Base-by-base conservation (phyloP, 1,140 invertebrate genomes). In the Stratiolaelaps scimitus region DNA sequence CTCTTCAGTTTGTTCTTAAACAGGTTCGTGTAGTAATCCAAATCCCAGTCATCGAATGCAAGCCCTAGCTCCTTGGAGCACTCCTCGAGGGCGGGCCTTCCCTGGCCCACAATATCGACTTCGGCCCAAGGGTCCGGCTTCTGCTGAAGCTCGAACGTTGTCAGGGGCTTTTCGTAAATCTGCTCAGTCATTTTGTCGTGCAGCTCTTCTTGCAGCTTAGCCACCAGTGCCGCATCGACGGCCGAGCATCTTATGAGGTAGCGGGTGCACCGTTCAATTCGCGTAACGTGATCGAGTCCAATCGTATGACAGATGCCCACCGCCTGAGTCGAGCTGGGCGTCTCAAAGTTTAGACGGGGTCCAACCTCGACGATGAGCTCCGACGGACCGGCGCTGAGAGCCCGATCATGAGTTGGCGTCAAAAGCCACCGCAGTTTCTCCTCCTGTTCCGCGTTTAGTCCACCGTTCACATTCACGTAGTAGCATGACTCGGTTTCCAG, bases 261-360 rank as follows among this genome's bases (percentile, higher is more conserved):
- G 67, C 89, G 81, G 1, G 79, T 83, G 0, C 88, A 87, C 20
- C 81, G 76, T 80, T 97, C 92, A 64, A 97, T 77, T 64, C 92
- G 81, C 1, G 75, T 80, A 1, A 95, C 78, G 74, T 83, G 80
- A 26, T 45, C 66, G 6, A 94, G 74, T 7, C 86, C 84, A 64
- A 92, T 80, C 68, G 88, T 86, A 69, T 85, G 81, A 75, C 88
- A 93, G 69, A 97, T 94, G 30, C 91, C 90, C 2, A 95, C 87
- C 64, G 89, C 88, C 78, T 97, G 96, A 68, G 88, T 93, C 1
- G 90, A 95, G 73, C 90, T 90, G 0, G 92, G 83, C 44, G 92
- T 94, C 10, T 88, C 92, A 75, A 94, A 94, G 76, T 92, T 94
- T 67, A 92, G 82, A 73, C 89, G 75, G 45, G 78, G 78, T 43